Percentiles rank a stretch among this genome's conserved stretches.
phyloP scores from a whole-genome alignment of 2,797 vertebrate genomes.

The Epinephelus awoara region DNA sequence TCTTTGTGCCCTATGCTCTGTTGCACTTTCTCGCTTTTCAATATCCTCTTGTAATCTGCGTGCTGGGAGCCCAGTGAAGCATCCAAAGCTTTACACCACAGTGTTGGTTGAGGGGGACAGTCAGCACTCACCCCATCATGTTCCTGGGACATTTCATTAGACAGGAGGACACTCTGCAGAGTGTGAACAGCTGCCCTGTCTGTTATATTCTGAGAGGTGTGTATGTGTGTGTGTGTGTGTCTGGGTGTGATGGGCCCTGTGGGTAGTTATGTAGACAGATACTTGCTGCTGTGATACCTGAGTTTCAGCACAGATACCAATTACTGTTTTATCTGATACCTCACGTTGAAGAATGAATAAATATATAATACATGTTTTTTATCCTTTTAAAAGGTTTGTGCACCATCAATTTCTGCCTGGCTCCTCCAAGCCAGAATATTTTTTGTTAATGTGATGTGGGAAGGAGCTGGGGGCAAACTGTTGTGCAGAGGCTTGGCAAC shows the following conservation, averaged over 20 bases:
- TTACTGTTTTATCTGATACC: background rate
- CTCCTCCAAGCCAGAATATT: constrained; percentile 8
- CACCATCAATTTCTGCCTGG: background rate
- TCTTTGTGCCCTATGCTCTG: constrained; percentile 23
- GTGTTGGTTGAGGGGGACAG: constrained; percentile 31
- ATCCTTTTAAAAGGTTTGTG: background rate
- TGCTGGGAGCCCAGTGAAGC: constrained; percentile 48
- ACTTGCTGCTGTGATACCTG: background rate
- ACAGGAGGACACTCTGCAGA: constrained; percentile 36
- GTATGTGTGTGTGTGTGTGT: constrained; percentile 2
- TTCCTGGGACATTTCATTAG: constrained; percentile 64
- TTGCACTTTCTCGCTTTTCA: constrained; percentile 44
- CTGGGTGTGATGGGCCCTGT: background rate
- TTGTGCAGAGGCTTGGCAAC: background rate
- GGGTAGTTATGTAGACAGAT: background rate
- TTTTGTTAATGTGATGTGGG: background rate
- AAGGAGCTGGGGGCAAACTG: background rate
- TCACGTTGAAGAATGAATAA: background rate
- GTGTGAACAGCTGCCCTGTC: constrained; percentile 32
- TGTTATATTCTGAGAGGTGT: constrained; percentile 9
- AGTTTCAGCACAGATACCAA: background rate
- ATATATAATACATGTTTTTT: background rate
- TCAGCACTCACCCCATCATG: constrained; percentile 57
- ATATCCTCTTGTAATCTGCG: constrained; percentile 51
- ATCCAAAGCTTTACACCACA: constrained; percentile 34